phyloP scores from a whole-genome alignment of 1,140 invertebrate genomes.

The Branchinecta lindahli region DNA sequence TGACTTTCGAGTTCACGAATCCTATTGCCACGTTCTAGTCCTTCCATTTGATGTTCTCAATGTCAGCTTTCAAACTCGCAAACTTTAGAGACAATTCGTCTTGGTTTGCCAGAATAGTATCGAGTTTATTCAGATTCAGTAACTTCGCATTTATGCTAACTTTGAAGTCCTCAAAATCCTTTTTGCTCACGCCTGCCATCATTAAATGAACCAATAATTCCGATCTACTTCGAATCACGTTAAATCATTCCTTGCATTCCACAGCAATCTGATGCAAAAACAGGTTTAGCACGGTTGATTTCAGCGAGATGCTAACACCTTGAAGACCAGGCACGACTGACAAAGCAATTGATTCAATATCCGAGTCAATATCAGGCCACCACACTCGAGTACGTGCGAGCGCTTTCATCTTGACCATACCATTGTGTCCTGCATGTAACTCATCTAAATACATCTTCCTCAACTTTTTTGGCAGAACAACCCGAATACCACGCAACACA shows the following conservation, averaged over 20 bases:
- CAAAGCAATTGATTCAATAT: no score
- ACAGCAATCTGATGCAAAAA: constrained; percentile 5
- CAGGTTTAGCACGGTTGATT: constrained; percentile 5
- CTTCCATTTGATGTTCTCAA: neutral
- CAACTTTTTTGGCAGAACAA: constrained; percentile 28
- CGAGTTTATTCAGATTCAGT: constrained; percentile 1
- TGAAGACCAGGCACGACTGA: no score
- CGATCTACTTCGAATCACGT: constrained; percentile 5
- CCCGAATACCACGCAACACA: constrained; percentile 17
- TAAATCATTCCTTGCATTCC: neutral
- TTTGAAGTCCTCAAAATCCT: constrained; percentile 6
- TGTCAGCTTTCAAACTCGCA: constrained; percentile 8
- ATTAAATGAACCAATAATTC: constrained; percentile 6
- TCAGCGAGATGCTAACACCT: constrained; percentile 8
- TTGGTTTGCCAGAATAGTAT: constrained; percentile 5
- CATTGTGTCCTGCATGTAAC: constrained; percentile 33
- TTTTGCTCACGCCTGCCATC: constrained; percentile 4
- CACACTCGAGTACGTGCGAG: constrained; percentile 33
- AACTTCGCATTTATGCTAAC: constrained; percentile 1
- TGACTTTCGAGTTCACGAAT: constrained; percentile 8
- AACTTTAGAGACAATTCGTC: constrained; percentile 6
- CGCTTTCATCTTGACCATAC: constrained; percentile 35
- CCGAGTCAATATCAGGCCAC: constrained; percentile 33
- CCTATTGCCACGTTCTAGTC: constrained; percentile 4
- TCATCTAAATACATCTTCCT: constrained; percentile 22